phyloP scores from a whole-genome alignment of 2,888 invertebrate genomes.

The Seira ritae region DNA sequence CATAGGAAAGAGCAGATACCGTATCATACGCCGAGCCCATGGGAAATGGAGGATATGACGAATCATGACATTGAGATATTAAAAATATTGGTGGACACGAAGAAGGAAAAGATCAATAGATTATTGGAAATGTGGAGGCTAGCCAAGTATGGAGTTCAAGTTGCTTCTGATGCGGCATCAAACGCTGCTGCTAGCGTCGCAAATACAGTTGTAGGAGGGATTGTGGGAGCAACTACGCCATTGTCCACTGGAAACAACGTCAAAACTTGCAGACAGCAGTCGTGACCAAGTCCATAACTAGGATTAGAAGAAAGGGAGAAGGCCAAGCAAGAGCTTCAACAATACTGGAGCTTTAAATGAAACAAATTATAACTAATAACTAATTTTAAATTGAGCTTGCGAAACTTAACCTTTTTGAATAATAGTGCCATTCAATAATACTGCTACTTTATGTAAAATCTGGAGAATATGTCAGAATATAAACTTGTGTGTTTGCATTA shows the following conservation, averaged over 20 bases:
- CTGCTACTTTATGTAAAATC: no score
- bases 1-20: conserved; percentile 44
- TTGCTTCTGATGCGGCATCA: conserved; percentile 42
- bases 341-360: no score
- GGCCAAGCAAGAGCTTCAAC: conserved; percentile 11
- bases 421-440: no score
- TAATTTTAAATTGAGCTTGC: no score
- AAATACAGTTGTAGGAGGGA: background rate
- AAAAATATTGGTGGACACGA: conserved; percentile 63
- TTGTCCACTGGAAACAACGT: background rate
- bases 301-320: conserved; percentile 33
- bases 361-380: no score
- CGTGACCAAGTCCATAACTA: no score
- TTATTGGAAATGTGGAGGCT: conserved; percentile 64
- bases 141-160: conserved; percentile 43
- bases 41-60: conserved; percentile 45
- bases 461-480: no score
- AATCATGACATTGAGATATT: conserved; percentile 67
- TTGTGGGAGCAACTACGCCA: conserved; percentile 32
- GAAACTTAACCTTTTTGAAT: no score
- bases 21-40: conserved; percentile 30
- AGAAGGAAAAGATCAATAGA: conserved; percentile 62
- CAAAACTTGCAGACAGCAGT: no score
- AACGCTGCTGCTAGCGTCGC: background rate
- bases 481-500: no score